Conservation (phyloP, 1,140 invertebrate genomes). For the Ganaspis sp. region DNA sequence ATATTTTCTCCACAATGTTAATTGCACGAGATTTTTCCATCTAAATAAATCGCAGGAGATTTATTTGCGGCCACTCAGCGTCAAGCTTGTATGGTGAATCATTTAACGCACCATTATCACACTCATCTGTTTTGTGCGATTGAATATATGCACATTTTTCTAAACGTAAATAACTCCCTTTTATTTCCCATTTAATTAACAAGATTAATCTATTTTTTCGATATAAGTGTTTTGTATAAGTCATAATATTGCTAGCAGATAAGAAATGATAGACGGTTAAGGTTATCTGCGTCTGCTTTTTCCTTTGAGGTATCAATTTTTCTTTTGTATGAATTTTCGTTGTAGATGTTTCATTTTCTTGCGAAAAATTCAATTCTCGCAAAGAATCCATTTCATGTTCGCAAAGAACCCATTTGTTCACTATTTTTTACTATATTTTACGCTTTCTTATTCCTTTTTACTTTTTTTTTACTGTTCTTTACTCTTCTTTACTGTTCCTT, state of each 20-base stretch:
- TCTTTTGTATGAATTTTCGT: neutral
- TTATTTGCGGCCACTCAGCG: neutral
- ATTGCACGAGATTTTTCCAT: slow-evolving; percentile 6
- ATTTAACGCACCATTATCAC: slow-evolving; percentile 21
- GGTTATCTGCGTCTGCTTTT: slow-evolving; percentile 1
- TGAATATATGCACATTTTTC: neutral
- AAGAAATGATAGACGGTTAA: neutral
- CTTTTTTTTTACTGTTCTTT: too few species aligned
- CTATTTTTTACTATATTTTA: too few species aligned
- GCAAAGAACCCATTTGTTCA: too few species aligned
- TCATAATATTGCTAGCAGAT: neutral
- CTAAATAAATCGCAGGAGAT: neutral
- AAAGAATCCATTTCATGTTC: too few species aligned
- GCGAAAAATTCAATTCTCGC: too few species aligned
- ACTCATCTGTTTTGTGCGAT: slow-evolving; percentile 17
- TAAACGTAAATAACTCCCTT: neutral
- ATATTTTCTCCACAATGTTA: neutral
- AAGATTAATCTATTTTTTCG: slow-evolving; percentile 12
- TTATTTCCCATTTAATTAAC: slow-evolving; percentile 2
- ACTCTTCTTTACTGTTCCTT: too few species aligned
- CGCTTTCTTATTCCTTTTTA: too few species aligned
- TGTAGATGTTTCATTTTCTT: neutral
- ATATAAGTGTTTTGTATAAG: neutral
- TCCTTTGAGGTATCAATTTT: neutral
- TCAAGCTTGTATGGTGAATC: slow-evolving; percentile 11